Evolutionary conservation across 2,797 vertebrate species (phyloP).

Genomic region (Distichodus sexfasciatus): DNA sequence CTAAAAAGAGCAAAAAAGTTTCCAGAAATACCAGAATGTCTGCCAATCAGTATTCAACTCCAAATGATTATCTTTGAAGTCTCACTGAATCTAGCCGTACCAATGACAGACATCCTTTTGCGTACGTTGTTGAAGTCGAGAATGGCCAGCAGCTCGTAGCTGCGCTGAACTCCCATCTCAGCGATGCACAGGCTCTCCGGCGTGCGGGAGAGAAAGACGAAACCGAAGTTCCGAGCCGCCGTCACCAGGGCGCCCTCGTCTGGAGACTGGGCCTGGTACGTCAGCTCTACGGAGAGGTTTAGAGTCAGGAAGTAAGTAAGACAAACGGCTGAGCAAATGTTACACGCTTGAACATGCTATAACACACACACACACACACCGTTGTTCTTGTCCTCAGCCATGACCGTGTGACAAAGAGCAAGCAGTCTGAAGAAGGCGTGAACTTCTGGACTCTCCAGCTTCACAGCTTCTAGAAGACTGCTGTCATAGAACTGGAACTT

Average conservation of each 20-base stretch:
- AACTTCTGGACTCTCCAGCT: conserved; percentile 69
- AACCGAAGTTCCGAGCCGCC: conserved; percentile 91
- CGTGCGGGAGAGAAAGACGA: conserved; percentile 87
- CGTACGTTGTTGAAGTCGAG: conserved; percentile 93
- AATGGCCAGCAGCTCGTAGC: conserved; percentile 86
- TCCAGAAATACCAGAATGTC: too few species aligned
- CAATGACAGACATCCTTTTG: conserved; percentile 97
- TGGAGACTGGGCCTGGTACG: conserved; percentile 94
- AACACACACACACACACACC: conserved; percentile 28
- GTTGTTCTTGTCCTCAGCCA: conserved; percentile 87
- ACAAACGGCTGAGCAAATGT: too few species aligned
- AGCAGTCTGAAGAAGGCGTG: conserved; percentile 89
- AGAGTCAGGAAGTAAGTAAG: too few species aligned
- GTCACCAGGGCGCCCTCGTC: conserved; percentile 94
- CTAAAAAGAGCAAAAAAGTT: conserved; percentile 1
- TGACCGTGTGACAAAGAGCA: conserved; percentile 92
- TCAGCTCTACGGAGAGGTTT: conserved; percentile 80
- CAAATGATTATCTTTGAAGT: too few species aligned
- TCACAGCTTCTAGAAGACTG: conserved; percentile 83
- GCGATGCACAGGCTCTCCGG: conserved; percentile 85
- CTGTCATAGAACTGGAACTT: conserved; percentile 88
- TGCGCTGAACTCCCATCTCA: conserved; percentile 82
- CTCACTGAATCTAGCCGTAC: conserved; percentile 56
- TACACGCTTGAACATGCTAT: neutral
- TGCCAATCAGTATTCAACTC: too few species aligned